Evolutionary conservation across 2,888 invertebrate genomes (phyloP).

Genomic region (Acanthococcus lagerstroemiae): DNA sequence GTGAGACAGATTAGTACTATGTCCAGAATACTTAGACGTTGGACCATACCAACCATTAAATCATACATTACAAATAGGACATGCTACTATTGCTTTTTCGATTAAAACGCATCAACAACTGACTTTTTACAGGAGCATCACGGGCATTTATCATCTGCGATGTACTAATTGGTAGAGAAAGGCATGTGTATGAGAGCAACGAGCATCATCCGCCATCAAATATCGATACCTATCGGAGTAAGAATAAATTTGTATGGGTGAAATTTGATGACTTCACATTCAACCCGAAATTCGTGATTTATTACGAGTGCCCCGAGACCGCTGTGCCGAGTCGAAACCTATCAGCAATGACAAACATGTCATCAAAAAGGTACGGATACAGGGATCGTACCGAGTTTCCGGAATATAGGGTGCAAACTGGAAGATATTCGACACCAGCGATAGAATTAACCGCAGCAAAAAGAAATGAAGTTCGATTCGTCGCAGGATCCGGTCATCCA

Average conservation of each 20-base stretch:
- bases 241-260: not conserved
- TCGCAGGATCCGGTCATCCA: no score
- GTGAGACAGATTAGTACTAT: not conserved
- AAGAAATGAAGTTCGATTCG: no score
- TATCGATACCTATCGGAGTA: not conserved
- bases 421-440: no score
- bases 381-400: no score
- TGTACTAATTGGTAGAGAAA: not conserved
- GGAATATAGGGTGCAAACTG: no score
- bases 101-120: not conserved
- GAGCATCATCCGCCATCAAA: not conserved
- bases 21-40: not conserved
- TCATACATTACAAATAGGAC: no score
- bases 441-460: no score
- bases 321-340: no score
- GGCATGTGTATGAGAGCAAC: not conserved
- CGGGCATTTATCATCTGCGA: slow-evolving; percentile 5
- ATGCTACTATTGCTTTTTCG: no score
- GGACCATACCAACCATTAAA: not conserved
- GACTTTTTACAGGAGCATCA: not conserved
- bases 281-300: not conserved
- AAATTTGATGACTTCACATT: slow-evolving; percentile 10
- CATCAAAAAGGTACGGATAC: no score
- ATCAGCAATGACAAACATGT: no score
- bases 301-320: no score